Percentiles rank a stretch among this genome's conserved stretches.
Conservation (phyloP, 2,113 vertebrate species). For the Odobenus rosmarus region DNA sequence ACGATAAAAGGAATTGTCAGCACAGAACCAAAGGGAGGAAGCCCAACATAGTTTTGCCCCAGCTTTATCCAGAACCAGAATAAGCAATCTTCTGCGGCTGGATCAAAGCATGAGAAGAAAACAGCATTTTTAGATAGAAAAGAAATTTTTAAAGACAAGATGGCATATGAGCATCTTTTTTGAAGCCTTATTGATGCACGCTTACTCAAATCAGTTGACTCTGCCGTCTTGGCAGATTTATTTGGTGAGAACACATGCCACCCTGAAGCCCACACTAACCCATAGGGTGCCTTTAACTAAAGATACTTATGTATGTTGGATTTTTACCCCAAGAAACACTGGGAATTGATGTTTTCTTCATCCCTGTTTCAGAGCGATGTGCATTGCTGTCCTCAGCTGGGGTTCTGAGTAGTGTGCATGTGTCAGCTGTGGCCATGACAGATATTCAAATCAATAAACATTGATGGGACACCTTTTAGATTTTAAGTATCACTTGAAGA, state of each 20-base stretch:
- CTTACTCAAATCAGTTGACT: neutral
- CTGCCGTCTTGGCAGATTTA: neutral
- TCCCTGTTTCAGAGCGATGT: neutral
- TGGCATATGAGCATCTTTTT: neutral
- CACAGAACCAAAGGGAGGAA: neutral
- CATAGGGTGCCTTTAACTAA: neutral
- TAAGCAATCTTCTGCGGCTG: neutral
- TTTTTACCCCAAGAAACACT: neutral
- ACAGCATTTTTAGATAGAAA: neutral
- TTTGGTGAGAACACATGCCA: neutral
- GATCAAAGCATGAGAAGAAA: constrained; percentile 28
- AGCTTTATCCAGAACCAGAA: neutral
- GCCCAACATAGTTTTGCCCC: neutral
- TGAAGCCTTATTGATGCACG: neutral
- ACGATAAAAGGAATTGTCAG: neutral
- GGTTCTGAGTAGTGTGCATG: neutral
- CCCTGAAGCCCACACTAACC: neutral
- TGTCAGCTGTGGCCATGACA: neutral
- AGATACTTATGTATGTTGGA: neutral
- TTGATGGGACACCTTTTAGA: neutral
- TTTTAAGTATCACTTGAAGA: neutral
- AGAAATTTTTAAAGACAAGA: neutral
- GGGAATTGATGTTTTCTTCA: neutral
- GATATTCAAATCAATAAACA: neutral
- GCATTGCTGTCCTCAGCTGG: neutral